These are phyloP conservation scores for Argyrosomus japonicus DNA, from an alignment of 2,113 vertebrate species.

Conservation along the genomic window DNA sequence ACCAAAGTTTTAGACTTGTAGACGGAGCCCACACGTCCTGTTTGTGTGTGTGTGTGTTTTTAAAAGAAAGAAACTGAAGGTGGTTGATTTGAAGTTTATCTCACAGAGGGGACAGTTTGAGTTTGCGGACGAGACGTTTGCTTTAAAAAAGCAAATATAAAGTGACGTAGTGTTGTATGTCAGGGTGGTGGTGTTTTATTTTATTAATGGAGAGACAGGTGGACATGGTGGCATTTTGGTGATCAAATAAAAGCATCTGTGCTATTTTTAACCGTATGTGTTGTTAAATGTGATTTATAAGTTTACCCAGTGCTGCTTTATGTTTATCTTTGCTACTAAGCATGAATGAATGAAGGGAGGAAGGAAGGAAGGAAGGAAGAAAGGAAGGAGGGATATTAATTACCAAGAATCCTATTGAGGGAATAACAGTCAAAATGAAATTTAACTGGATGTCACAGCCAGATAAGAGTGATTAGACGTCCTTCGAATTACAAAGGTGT, in stretches of 20 bases:
- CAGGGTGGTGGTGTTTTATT: not conserved
- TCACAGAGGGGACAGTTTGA: constrained; percentile 4
- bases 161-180: constrained; percentile 34
- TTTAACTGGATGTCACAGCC: constrained; percentile 23
- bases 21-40: constrained; percentile 80
- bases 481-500: constrained; percentile 25
- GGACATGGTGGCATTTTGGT: not conserved
- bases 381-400: constrained; percentile 50
- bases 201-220: constrained; percentile 44
- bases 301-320: constrained; percentile 18
- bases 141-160: constrained; percentile 34
- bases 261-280: constrained; percentile 10
- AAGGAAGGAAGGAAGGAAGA: constrained; percentile 1
- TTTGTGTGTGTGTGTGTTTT: constrained; percentile 74
- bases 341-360: constrained; percentile 63
- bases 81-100: constrained; percentile 36
- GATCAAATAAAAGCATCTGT: not conserved
- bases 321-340: constrained; percentile 47
- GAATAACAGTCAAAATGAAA: constrained; percentile 28
- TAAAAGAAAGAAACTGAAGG: constrained; percentile 38
- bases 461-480: constrained; percentile 33
- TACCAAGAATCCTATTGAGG: constrained; percentile 46
- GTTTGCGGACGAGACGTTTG: constrained; percentile 23
- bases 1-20: constrained; percentile 80
- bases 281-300: constrained; percentile 35